phyloP scores from a whole-genome alignment of 2,113 vertebrate species.

The Phrynosoma platyrhinos region DNA sequence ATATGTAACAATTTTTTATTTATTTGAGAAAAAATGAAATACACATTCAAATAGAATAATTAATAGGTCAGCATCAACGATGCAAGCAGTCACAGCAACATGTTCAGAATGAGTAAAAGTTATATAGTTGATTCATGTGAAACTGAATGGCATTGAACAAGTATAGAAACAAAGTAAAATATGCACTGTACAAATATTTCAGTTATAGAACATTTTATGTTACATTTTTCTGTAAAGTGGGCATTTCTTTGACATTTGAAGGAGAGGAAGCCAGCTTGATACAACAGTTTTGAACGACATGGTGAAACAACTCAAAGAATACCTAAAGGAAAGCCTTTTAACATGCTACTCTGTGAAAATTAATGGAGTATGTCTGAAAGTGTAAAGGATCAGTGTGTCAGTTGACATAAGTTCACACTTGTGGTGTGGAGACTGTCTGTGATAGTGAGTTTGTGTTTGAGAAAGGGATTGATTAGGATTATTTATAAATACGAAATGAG shows the following conservation, averaged over 20 bases:
- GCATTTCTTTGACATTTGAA: conserved; percentile 3
- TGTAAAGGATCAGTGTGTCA: no score
- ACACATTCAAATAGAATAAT: neutral
- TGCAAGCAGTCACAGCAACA: neutral
- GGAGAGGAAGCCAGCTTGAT: fast-evolving
- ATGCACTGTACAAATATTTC: neutral
- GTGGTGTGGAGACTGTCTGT: no score
- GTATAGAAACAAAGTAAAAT: neutral
- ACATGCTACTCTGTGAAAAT: no score
- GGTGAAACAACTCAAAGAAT: neutral
- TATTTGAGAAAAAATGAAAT: neutral
- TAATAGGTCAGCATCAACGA: neutral
- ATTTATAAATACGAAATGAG: no score
- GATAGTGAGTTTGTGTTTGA: no score
- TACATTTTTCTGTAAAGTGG: neutral
- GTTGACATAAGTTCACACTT: no score
- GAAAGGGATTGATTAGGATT: no score
- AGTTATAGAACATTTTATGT: conserved; percentile 6
- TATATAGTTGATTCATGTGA: neutral
- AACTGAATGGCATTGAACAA: neutral
- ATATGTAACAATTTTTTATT: neutral
- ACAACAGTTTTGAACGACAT: neutral
- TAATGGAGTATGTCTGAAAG: no score
- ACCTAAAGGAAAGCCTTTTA: conserved; percentile 16
- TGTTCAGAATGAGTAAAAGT: neutral